Evolutionary conservation across 2,797 vertebrate species (phyloP), one percentile per base, ranked within the genome.

Genomic region (Neomorphus geoffroyi): DNA sequence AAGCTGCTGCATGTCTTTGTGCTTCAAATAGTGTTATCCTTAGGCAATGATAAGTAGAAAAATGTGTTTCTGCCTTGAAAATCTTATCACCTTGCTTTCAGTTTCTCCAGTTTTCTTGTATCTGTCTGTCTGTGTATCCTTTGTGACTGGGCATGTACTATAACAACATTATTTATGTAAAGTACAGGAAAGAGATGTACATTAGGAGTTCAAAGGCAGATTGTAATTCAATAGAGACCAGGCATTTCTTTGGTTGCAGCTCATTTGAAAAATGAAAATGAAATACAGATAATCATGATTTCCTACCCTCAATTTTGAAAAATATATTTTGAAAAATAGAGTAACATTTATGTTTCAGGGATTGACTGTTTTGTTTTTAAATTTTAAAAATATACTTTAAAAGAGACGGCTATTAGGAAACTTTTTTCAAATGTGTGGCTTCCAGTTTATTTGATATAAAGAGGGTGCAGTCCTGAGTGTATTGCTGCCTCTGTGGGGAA

Each of bases 61-160:
- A 95, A 83, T 32, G 80, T 95, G 54, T 92, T 95, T 91, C 64
- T 92, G 60, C 88, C 89, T 96, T 64, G 88, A 60, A 96, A 90
- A 91, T 94, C 83, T 94, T 96, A 84, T 73, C 96, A 90, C 8
- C 81, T 95, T 94, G 27, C 71, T 96, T 84, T 95, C 77, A 88
- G 69, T 96, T 89, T 94, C 77, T 94, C 96, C 48, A 69, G 39
- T 96, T 95, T 48, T 75, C 83, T 95, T 80, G 27, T 90, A 65
- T 92, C 39, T 95, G 35, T 77, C 73, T 86, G n/a, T 33, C 53
- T 78, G 33, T 81, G 70, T 73, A 60, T 87, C 39, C 53, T 95
- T 94, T 96, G 80, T 94, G 86, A 58, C 88, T 73, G 72, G 65
- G 54, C n/a, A 66, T 90, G 58, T 75, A 77, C 54, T 90, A 4